Base-by-base conservation (phyloP, 2,797 vertebrate genomes). In the Coregonus suidteri region DNA sequence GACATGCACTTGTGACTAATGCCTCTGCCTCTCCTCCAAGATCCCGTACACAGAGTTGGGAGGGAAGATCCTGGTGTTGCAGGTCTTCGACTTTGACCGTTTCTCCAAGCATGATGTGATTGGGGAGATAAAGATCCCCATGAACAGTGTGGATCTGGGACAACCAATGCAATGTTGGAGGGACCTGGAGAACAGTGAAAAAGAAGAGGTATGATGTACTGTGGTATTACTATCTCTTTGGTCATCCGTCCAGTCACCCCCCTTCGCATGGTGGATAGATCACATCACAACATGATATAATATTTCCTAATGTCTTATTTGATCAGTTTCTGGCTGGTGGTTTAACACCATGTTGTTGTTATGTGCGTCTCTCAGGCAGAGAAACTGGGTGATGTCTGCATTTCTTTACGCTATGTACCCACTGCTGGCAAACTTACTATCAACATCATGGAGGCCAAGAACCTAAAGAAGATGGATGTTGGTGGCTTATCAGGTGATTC, bases 401-500 rank as follows among this genome's bases (percentile, higher is more conserved):
- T 97, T 89, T 97, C 96, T 69, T 88, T 97, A 73, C 93, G 96
- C 6, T 97, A 97, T 16, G 96, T 97, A 1, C 96, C 96, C 68
- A 97, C 97, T 2, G 96, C 96, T 2, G 96, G 96, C 9, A 97
- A 97, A 86, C 95, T 97, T 81, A 96, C 96, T 0, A 96, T 98
- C 75, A 96, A 97, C 82, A 96, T 98, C 78, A 93, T 98, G 93
- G 96, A 98, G 81, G 96, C 96, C 47, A 97, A 97, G 86, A 97
- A 97, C 86, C 93, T 97, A 25, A 97, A 97, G 90, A 98, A 98
- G 91, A 97, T 98, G 96, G 96, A 98, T 51, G 96, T 97, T 1
- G 96, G 95, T 4, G 96, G 96, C 9, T 93, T 98, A 81, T 98
- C 96, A 83, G 96, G 96, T 98, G 20, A 71, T 70, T 7, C 3